Conservation (phyloP, 2,797 vertebrate species). For the Glossophaga mutica region DNA sequence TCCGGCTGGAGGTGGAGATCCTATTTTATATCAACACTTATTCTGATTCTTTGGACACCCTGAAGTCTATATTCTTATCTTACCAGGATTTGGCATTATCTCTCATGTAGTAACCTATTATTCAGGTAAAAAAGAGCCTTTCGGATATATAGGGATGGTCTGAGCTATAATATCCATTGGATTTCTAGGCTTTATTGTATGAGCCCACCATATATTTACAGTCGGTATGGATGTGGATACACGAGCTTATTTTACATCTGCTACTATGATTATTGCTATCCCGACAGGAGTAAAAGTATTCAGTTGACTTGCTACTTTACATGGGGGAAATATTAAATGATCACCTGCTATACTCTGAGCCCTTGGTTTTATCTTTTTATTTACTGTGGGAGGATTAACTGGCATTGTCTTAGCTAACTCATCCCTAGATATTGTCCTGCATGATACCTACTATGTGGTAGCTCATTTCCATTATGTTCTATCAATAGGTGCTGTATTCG, state of each 20-base stretch:
- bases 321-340: background rate
- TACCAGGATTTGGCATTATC: background rate
- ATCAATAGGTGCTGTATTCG: background rate
- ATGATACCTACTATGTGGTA: background rate
- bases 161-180: background rate
- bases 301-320: fast-evolving
- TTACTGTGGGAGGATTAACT: fast-evolving
- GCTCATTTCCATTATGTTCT: background rate
- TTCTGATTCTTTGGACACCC: background rate
- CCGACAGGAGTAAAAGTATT: fast-evolving
- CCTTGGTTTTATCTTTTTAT: fast-evolving
- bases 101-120: background rate
- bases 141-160: fast-evolving
- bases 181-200: fast-evolving
- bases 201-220: background rate
- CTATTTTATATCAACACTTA: fast-evolving
- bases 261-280: background rate
- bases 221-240: background rate
- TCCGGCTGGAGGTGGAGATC: background rate
- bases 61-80: fast-evolving
- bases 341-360: fast-evolving
- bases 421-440: background rate
- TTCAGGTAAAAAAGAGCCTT: background rate
- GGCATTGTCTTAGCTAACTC: fast-evolving
- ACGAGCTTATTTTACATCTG: fast-evolving